These are phyloP conservation scores for Chalcis sispes DNA, from an alignment of 2,888 invertebrate genomes.

Conservation along the genomic window DNA sequence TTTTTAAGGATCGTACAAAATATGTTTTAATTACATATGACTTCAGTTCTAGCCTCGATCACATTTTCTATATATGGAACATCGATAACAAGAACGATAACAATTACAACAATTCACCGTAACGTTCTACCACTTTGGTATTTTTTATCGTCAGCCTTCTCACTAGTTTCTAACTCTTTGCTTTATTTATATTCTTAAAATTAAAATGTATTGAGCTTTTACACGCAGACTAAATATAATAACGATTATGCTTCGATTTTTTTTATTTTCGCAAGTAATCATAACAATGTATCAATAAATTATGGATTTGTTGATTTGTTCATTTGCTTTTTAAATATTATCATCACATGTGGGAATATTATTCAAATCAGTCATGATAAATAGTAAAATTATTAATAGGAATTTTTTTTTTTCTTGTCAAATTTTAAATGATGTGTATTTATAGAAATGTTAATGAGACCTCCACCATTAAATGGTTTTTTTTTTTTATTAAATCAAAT, in stretches of 20 bases:
- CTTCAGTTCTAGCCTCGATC: constrained; percentile 54
- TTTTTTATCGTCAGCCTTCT: constrained; percentile 54
- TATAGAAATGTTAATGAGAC: constrained; percentile 39
- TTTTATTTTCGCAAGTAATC: constrained; percentile 22
- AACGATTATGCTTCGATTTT: constrained; percentile 39
- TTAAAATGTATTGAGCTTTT: constrained; percentile 41
- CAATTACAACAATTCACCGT: constrained; percentile 56
- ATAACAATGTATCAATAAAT: constrained; percentile 39
- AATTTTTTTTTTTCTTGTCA: constrained; percentile 19
- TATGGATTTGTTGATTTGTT: constrained; percentile 12
- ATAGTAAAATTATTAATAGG: constrained; percentile 23
- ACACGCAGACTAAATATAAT: constrained; percentile 42
- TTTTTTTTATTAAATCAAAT: constrained; percentile 42
- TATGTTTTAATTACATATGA: constrained; percentile 55
- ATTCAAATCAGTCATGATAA: constrained; percentile 26
- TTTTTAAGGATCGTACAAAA: constrained; percentile 56
- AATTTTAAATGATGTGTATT: constrained; percentile 37
- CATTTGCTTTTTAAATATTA: constrained; percentile 24
- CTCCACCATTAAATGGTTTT: constrained; percentile 18
- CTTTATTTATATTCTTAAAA: constrained; percentile 45
- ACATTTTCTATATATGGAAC: constrained; percentile 51
- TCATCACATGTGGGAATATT: constrained; percentile 36
- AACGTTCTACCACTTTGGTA: constrained; percentile 55
- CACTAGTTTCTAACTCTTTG: constrained; percentile 55
- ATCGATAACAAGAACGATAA: constrained; percentile 57